Evolutionary conservation across 2,888 invertebrate species (phyloP), one percentile per base, ranked within the genome.

Genomic region (Trimorus sp.): DNA sequence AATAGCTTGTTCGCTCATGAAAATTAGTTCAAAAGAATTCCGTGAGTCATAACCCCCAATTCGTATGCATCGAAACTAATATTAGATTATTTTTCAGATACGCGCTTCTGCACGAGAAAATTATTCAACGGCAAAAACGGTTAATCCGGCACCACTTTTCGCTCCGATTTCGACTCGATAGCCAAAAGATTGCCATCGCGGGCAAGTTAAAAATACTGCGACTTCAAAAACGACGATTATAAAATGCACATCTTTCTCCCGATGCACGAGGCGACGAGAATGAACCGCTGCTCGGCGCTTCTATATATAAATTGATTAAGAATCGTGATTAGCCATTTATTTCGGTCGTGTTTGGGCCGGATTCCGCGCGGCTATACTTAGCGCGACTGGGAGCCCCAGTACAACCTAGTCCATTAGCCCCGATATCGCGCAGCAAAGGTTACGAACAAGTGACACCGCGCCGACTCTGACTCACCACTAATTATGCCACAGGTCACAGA

Each of bases 371-470:
- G 88, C 88, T 89, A 90, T 89, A 91, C 86, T 91, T 90, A 90
- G 90, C 89, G 84, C 86, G 84, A 84, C 84, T 79, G 85, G 84
- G 83, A 84, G 81, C 84, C 85, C 84, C 85, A 85, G 85, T 87
- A 87, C 89, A 91, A 90, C 89, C 87, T 90, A 89, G 89, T 91
- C 91, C 88, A 91, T 91, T 91, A 90, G 90, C 91, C 90, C 88
- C 90, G 86, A 40, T 91, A 88, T 87, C 85, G 78, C 60, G 77
- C 73, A 73, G 79, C 71, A 88, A 86, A 86, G 85, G 84, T 87
- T 86, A 86, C 74, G 83, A 80, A 65, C 85, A 84, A 84, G 82
- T 73, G 79, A 81, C 78, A 83, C 51, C 65, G 59, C 56, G 56
- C 65, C 48, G 71, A 51, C 62, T 48, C 73, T 74, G 73, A 74